Evolutionary conservation across 2,113 vertebrate genomes (phyloP).

Genomic region (Semnornis frantzii): DNA sequence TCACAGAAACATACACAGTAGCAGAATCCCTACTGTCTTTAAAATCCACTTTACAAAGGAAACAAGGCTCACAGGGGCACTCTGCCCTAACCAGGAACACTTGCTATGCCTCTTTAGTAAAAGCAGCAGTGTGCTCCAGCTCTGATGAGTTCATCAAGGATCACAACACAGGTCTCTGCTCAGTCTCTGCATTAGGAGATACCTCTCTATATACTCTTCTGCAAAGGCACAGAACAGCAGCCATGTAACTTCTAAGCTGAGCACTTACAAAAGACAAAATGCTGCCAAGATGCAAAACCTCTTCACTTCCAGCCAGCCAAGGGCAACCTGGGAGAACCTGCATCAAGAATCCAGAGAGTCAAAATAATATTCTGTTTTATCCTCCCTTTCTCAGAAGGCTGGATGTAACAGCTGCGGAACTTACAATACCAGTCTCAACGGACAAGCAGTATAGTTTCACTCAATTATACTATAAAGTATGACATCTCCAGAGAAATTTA

Average conservation of each 20-base stretch:
- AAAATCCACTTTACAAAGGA: slow-evolving; percentile 36
- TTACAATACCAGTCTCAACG: slow-evolving; percentile 39
- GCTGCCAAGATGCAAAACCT: not conserved
- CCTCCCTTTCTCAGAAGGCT: not conserved
- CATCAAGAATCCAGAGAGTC: not conserved
- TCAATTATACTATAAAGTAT: slow-evolving; percentile 70
- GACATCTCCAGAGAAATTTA: slow-evolving; percentile 69
- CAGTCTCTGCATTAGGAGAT: not conserved
- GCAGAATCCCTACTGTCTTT: not conserved
- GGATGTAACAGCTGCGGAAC: slow-evolving; percentile 53
- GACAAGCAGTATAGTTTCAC: slow-evolving; percentile 59
- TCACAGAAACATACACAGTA: not conserved
- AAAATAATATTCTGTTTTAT: slow-evolving; percentile 1
- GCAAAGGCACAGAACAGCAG: not conserved
- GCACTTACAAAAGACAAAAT: not conserved
- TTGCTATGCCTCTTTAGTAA: not conserved
- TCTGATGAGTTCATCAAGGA: not conserved
- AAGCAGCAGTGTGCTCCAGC: not conserved
- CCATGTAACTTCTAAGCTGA: not conserved
- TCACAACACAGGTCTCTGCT: not conserved
- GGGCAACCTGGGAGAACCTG: not conserved
- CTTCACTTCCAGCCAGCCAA: not conserved
- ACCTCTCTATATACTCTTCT: not conserved
- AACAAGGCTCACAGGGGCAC: slow-evolving; percentile 29
- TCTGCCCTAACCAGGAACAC: slow-evolving; percentile 10